Evolutionary conservation across 1,140 invertebrate genomes (phyloP).

Genomic region (Calephelis virginiensis): DNA sequence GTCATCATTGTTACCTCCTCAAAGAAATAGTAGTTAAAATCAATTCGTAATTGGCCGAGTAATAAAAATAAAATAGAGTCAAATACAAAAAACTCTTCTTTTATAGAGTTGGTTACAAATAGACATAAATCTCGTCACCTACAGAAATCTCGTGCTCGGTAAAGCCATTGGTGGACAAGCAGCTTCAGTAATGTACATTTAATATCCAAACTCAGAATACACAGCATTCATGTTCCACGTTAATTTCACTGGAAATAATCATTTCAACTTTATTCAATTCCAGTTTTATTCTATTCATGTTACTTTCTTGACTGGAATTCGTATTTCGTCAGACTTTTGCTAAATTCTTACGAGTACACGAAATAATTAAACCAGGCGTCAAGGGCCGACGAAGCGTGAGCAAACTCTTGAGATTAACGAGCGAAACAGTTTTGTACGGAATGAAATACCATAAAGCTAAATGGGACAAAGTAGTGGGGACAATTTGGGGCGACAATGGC

Average conservation of each 20-base stretch:
- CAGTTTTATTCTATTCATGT: background rate
- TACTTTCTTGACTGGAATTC: background rate
- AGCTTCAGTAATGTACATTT: too few species aligned
- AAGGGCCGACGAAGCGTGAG: conserved; percentile 3
- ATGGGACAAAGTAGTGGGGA: conserved; percentile 14
- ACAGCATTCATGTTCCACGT: too few species aligned
- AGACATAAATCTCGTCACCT: too few species aligned
- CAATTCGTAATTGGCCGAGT: too few species aligned
- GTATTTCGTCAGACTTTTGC: conserved; percentile 4
- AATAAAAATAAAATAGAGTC: too few species aligned
- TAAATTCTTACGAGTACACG: conserved; percentile 6
- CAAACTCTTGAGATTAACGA: conserved; percentile 12
- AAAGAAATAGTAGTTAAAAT: too few species aligned
- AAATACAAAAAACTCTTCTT: too few species aligned
- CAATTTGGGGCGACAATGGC: conserved; percentile 8
- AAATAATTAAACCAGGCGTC: conserved; percentile 10
- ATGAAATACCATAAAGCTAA: conserved; percentile 12
- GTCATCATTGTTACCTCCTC: too few species aligned
- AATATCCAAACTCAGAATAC: too few species aligned
- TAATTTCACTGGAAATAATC: background rate
- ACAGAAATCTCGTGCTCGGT: too few species aligned
- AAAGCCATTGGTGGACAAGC: too few species aligned
- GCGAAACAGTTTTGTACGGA: conserved; percentile 13
- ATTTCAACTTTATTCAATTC: background rate
- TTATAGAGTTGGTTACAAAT: too few species aligned